Conservation (phyloP, 2,113 vertebrate species). For the Calcarius ornatus region DNA sequence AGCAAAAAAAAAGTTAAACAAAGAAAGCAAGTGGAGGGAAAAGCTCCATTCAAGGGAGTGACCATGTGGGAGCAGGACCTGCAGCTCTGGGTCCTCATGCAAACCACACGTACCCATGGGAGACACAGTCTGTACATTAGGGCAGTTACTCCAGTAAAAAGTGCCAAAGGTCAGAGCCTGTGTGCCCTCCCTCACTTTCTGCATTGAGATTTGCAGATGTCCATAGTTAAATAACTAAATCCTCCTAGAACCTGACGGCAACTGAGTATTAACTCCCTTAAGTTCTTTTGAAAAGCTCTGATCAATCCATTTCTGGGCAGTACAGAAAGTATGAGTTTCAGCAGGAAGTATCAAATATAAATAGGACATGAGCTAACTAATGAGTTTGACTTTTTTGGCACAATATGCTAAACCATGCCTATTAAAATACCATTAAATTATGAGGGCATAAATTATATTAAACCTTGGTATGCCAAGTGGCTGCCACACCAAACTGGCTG, state of each 20-base stretch:
- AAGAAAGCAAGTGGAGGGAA: not conserved
- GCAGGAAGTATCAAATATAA: conserved; percentile 37
- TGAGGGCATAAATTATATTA: conserved; percentile 23
- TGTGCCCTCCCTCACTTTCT: not conserved
- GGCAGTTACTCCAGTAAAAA: not conserved
- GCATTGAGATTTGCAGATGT: not conserved
- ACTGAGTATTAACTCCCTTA: not conserved
- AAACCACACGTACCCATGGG: not conserved
- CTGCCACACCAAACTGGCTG: not conserved
- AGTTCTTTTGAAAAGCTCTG: not conserved
- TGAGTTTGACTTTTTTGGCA: conserved; percentile 20
- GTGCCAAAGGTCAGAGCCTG: not conserved
- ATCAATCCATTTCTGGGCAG: not conserved
- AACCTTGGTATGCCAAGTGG: not conserved
- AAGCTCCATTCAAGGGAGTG: not conserved
- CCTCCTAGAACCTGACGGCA: not conserved
- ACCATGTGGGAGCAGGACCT: not conserved
- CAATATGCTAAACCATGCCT: not conserved
- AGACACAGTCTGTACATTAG: not conserved
- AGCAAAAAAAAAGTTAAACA: not conserved
- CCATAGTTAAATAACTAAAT: not conserved
- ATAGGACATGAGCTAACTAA: conserved; percentile 29
- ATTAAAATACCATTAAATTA: conserved; percentile 1
- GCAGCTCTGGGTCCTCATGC: not conserved
- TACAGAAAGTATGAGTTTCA: not conserved